These are phyloP conservation scores for Gadopsis bispinosus DNA, from an alignment of 2,797 vertebrate genomes.

Conservation along the genomic window DNA sequence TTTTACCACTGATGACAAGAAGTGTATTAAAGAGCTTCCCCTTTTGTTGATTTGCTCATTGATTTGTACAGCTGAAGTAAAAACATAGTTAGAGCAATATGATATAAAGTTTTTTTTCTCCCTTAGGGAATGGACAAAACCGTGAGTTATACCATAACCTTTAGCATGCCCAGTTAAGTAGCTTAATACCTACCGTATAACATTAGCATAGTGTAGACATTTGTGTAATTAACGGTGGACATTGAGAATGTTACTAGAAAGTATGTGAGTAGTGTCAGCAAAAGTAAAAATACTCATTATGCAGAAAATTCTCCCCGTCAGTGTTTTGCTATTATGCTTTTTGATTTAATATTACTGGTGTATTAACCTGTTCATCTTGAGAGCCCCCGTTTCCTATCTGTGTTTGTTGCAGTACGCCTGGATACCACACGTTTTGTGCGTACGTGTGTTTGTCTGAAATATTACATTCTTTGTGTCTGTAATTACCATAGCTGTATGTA, in stretches of 20 bases:
- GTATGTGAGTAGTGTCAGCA: too few relatives aligned
- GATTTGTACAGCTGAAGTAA: neutral
- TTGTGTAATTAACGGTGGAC: too few relatives aligned
- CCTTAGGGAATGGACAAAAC: neutral
- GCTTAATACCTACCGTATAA: neutral
- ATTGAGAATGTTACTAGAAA: too few relatives aligned
- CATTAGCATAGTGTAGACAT: neutral
- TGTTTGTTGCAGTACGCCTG: constrained; percentile 18
- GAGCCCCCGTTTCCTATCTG: too few relatives aligned
- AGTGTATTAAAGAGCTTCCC: neutral
- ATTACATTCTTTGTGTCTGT: constrained; percentile 7
- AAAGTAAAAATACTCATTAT: too few relatives aligned
- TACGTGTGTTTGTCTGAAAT: neutral
- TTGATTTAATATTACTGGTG: too few relatives aligned
- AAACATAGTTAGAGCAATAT: neutral
- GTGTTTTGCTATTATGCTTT: too few relatives aligned
- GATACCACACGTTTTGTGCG: neutral
- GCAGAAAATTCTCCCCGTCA: too few relatives aligned
- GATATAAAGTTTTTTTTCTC: neutral
- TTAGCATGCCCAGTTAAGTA: neutral
- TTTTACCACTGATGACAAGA: neutral
- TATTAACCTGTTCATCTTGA: too few relatives aligned
- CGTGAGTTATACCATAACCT: neutral
- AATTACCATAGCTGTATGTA: neutral
- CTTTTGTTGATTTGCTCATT: neutral